Base-by-base conservation (phyloP, 2,888 invertebrate species). In the Leptodirus hochenwartii region DNA sequence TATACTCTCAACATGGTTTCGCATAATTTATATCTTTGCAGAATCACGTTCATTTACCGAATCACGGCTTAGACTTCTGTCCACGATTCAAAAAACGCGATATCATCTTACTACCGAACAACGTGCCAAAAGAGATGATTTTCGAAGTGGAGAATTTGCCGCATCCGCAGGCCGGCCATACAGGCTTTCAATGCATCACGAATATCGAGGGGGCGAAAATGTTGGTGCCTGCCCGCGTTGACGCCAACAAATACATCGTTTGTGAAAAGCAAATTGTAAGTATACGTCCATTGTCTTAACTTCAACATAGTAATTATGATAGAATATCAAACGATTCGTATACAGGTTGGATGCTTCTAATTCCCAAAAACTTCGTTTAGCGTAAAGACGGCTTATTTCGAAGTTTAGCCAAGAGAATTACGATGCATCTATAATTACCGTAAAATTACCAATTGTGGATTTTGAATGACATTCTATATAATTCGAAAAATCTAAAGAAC, bases 61-160 rank as follows among this genome's bases (percentile, higher is more conserved):
- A 62, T 9, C 69, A 69, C 39, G 71, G 71, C 8, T 62, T 62
- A 8, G 45, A 61, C 40, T 55, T 63, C 47, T 91, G 91, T 56
- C 90, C 91, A 9, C 71, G 84, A 42, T 81, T 90, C 46, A 72
- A 77, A 41, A 70, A 67, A 35, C 70, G 72, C 29, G 69, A 74
- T 33, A 71, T 75, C 20, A 77, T 88, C 43, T 64, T 88, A 45
- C 52, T 90, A 34, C 87, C 90, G 3, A 85, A 87, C 45, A 82
- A 82, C 51, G 84, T 87, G 22, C 77, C 80, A 9, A 84, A 82
- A 49, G 84, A 88, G 58, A 75, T 91, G 37, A 70, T 78, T 32
- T 64, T 91, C 35, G 84, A 87, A 55, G 87, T 88, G 29, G 81
- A 85, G 46, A 90, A 91, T 54, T 59, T 91, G 40, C 88, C 90